phyloP scores from a whole-genome alignment of 2,113 vertebrate species.

The Perccottus glenii region DNA sequence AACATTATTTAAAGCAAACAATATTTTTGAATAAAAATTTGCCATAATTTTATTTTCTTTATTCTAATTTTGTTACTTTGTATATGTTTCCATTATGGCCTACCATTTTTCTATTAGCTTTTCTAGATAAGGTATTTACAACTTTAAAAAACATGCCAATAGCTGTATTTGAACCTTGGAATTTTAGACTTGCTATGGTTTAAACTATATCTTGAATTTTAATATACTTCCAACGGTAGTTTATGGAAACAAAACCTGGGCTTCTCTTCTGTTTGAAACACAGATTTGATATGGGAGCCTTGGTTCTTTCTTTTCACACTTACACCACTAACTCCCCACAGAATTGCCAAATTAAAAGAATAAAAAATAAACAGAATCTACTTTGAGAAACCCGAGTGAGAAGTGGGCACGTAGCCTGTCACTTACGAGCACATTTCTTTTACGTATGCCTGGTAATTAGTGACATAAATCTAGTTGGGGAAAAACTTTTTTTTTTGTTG shows the following conservation, averaged over 20 bases:
- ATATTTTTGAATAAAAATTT: too few relatives aligned
- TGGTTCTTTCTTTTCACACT: conserved; percentile 5
- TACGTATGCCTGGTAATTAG: conserved; percentile 7
- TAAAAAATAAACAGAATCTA: conserved; percentile 26
- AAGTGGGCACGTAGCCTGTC: conserved; percentile 30
- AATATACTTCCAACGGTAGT: too few relatives aligned
- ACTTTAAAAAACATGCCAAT: too few relatives aligned
- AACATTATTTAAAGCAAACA: too few relatives aligned
- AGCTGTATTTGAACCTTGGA: too few relatives aligned
- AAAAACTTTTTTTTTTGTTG: conserved; percentile 4
- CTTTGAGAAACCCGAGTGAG: conserved; percentile 10
- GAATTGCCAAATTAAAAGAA: conserved; percentile 43
- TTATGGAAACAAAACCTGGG: background rate
- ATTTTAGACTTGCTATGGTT: too few relatives aligned
- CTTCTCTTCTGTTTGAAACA: conserved; percentile 1
- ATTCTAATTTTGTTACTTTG: too few relatives aligned
- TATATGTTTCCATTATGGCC: too few relatives aligned
- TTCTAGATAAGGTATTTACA: too few relatives aligned
- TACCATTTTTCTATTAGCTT: too few relatives aligned
- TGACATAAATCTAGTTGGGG: conserved; percentile 24
- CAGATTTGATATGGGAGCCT: background rate
- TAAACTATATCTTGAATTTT: too few relatives aligned
- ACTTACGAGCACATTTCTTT: conserved; percentile 19
- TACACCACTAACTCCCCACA: conserved; percentile 18
- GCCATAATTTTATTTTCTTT: too few relatives aligned